Evolutionary conservation across 2,113 vertebrate genomes (phyloP).

Genomic region (Sinosuthora webbiana): DNA sequence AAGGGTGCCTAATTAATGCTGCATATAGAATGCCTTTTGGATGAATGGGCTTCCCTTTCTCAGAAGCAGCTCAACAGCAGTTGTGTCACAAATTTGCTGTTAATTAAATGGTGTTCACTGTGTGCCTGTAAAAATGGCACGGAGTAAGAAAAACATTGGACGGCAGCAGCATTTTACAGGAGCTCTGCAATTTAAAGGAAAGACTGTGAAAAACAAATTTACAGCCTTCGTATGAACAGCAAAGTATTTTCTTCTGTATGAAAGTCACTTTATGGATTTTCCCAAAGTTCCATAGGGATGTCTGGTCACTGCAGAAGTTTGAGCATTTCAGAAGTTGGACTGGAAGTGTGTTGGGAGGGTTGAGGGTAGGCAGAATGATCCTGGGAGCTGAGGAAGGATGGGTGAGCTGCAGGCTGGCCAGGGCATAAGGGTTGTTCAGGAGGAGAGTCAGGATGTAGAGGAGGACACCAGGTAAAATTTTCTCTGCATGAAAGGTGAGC

Average conservation of each 20-base stretch:
- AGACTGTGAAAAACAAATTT: not conserved
- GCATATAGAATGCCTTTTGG: slow-evolving; percentile 62
- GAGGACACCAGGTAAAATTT: not conserved
- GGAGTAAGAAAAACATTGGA: not conserved
- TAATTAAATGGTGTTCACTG: slow-evolving; percentile 70
- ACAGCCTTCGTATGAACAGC: not conserved
- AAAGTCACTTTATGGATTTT: not conserved
- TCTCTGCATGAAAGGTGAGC: not conserved
- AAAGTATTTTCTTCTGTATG: not conserved
- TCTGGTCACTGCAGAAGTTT: not conserved
- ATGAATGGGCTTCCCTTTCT: slow-evolving; percentile 69
- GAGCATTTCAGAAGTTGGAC: not conserved
- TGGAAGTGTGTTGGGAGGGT: not conserved
- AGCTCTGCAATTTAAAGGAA: slow-evolving; percentile 34
- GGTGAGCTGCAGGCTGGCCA: not conserved
- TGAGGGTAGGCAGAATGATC: not conserved
- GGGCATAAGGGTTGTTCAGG: not conserved
- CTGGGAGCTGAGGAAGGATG: not conserved
- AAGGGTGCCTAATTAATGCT: slow-evolving; percentile 73
- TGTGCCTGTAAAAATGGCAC: slow-evolving; percentile 54
- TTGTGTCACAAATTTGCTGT: slow-evolving; percentile 54
- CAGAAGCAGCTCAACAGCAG: slow-evolving; percentile 37
- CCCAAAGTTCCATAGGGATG: not conserved
- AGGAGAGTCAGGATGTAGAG: not conserved
- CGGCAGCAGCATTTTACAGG: slow-evolving; percentile 5